Evolutionary conservation across 2,888 invertebrate genomes (phyloP), one percentile per base, ranked within the genome.

Genomic region (Dusona sp.): DNA sequence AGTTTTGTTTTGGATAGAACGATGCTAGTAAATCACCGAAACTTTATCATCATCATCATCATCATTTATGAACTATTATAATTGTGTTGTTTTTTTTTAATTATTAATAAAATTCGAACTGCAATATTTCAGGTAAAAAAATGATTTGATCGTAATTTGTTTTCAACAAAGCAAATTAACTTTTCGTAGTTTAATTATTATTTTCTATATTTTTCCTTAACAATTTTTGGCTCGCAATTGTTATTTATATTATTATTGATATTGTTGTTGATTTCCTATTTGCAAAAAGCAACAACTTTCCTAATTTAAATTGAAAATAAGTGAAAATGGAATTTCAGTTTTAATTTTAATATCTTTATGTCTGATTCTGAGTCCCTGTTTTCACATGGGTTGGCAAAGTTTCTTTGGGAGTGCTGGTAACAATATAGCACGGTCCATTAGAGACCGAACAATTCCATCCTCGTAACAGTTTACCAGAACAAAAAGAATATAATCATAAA

Each of bases 1-100:
- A 89, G 89, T 87, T 87, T 87, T 88, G 84, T 88, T 86, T 81
- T 83, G 73, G 79, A 77, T 84, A n/a, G 19, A 61, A 85, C 67
- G 7, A n/a, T 70, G 25, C n/a, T 64, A 25, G 42, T 79, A 16
- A n/a, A 22, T 8, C 11, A 57, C 22, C 11, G 3, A 57, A 1
- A 57, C 11, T 57, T 54, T 2, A 54, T 54, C 9, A 7, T 64
- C 19, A 54, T 54, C 9, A 7, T 64, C 19, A 64, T 45, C 2
- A 16, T 45, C 45, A 16, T 45, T 45, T 45, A 4, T 16, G 4
- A 45, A 16, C 9, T 38, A 11, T 54, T 11, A 54, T 22, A 11
- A 54, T 54, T 54, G 22, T 11, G 11, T 54, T 9, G 22, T 1
- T 22, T 22, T 54, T 54, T 54, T 9, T 6, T 25, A 11, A 9